Percentiles rank a stretch among this genome's conserved stretches.
phyloP scores from a whole-genome alignment of 2,888 invertebrate genomes.

The Erpobdella octoculata region DNA sequence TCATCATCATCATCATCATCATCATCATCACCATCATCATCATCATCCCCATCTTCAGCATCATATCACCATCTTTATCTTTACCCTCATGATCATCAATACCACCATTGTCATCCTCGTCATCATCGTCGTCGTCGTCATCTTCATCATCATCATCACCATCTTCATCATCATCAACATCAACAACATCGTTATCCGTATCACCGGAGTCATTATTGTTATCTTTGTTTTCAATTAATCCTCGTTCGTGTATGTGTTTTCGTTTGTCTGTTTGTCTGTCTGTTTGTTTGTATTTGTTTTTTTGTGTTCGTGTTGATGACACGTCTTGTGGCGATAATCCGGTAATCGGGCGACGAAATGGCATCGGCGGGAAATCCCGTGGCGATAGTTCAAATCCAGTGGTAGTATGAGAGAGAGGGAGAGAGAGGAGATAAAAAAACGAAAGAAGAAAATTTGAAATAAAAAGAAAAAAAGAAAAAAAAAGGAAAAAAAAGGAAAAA shows the following conservation, averaged over 20 bases:
- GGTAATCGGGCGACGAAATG: too few species aligned
- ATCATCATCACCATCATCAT: conserved; percentile 8
- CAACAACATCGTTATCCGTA: conserved; percentile 15
- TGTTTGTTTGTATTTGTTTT: background rate
- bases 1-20: background rate
- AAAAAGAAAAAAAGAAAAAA: too few species aligned
- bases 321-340: too few species aligned
- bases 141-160: conserved; percentile 2
- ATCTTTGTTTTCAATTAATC: background rate
- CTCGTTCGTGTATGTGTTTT: background rate
- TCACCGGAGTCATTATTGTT: too few species aligned
- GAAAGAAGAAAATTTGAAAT: too few species aligned
- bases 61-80: too few species aligned
- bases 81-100: background rate
- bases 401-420: too few species aligned
- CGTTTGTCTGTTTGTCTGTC: background rate
- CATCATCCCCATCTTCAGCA: too few species aligned
- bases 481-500: too few species aligned
- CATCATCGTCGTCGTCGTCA: conserved; percentile 10
- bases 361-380: too few species aligned
- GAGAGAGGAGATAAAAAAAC: too few species aligned
- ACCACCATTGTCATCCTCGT: background rate
- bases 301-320: background rate
- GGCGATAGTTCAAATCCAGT: too few species aligned
- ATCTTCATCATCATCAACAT: conserved; percentile 3